Conservation (phyloP, 2,113 vertebrate species). For the Macroglossus sobrinus region DNA sequence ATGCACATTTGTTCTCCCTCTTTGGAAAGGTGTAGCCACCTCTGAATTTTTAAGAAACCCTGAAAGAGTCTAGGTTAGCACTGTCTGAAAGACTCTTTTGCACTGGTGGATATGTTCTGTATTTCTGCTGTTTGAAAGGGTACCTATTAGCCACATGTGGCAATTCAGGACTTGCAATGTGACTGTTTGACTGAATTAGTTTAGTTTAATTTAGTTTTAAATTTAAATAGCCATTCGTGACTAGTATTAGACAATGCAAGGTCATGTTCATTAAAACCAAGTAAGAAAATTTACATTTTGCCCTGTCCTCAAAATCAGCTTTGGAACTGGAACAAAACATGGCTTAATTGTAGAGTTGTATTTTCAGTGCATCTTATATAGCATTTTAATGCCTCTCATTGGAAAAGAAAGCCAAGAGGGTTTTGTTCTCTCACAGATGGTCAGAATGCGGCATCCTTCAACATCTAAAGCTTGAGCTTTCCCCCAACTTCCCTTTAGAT, state of each 20-base stretch:
- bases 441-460: not conserved
- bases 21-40: not conserved
- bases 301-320: not conserved
- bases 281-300: not conserved
- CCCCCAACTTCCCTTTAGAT: not conserved
- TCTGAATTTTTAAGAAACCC: not conserved
- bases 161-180: not conserved
- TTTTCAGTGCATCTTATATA: too few species aligned
- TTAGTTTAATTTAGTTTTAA: not conserved
- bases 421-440: not conserved
- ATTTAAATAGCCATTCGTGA: not conserved
- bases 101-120: not conserved
- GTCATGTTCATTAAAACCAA: not conserved
- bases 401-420: not conserved
- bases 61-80: not conserved
- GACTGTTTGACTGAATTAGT: not conserved
- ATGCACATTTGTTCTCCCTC: not conserved
- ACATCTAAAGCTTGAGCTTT: not conserved
- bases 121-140: not conserved
- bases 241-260: not conserved
- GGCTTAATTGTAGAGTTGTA: accelerated
- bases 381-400: not conserved
- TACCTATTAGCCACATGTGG: not conserved
- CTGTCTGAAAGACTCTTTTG: not conserved
- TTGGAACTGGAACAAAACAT: not conserved